Evolutionary conservation across 2,797 vertebrate genomes (phyloP), one percentile per base, ranked within the genome.

Genomic region (Thaleichthys pacificus): DNA sequence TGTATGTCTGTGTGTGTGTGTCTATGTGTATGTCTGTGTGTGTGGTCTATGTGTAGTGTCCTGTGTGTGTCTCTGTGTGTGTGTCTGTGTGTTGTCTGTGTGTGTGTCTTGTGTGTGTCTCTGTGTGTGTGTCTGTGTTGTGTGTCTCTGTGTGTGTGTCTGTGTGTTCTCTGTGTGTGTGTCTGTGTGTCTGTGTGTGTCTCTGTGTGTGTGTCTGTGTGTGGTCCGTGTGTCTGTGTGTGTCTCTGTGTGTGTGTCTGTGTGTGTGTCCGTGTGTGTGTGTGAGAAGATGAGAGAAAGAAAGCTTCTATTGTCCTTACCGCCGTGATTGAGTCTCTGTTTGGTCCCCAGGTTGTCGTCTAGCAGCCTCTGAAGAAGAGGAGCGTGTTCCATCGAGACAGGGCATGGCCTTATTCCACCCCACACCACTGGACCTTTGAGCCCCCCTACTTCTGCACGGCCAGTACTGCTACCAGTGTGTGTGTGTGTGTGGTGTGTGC

Each of bases 291-390:
- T 60, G 60, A 47, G 61, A 60, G 61, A 90, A 66, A 89, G 87
- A 89, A 86, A 89, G 76, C 47, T 51, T 70, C 79, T 69, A 84
- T 90, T 91, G 87, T 90, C 2, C 77, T 24, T 24, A n/a, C 22
- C 22, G 22, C 22, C 22, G 22, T 80, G 78, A 85, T 79, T 89
- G 84, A 87, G 69, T 85, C 67, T 92, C 72, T 91, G 81, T 92
- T 91, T 93, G 82, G 90, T 93, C 88, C 84, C 68, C 89, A 93
- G 92, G 88, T 86, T 89, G 78, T 88, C 84, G 89, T 90, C 91
- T 84, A 63, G 76, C 63, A 85, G 72, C 84, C 73, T 63, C 61
- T 75, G 70, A 15, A 15, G 49, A 69, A 15, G 47, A 65, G 35
- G 81, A 85, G 76, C 83, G 89, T 89, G 88, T 49, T 2, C 77